Percentiles rank a stretch among this genome's conserved stretches.
Conservation (phyloP, 1,140 invertebrate species). For the Triops cancriformis region DNA sequence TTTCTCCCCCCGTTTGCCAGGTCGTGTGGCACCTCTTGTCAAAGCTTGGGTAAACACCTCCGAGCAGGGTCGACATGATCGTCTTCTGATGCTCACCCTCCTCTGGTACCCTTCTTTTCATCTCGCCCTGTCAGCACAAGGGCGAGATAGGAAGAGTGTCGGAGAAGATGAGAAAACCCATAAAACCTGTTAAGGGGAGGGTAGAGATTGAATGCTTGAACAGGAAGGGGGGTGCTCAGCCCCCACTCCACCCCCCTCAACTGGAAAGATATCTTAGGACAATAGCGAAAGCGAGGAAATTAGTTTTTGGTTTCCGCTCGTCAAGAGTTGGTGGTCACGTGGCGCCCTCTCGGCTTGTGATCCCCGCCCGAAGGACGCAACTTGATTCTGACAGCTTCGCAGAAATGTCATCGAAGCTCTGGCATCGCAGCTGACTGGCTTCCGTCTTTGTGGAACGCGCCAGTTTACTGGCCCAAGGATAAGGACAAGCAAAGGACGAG, state of each 20-base stretch:
- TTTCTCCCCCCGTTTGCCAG: not conserved
- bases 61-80: slow-evolving; percentile 2
- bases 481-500: too few species aligned
- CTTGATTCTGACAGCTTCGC: not conserved
- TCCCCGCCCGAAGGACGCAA: not conserved
- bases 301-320: too few species aligned
- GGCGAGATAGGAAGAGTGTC: not conserved
- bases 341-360: not conserved
- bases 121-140: not conserved
- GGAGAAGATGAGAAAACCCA: not conserved
- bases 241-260: not conserved
- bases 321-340: too few species aligned
- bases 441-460: too few species aligned
- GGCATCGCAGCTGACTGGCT: not conserved
- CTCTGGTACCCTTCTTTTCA: not conserved
- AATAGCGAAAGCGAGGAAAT: not conserved
- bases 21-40: not conserved
- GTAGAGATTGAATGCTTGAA: not conserved
- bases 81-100: not conserved
- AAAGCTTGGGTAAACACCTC: slow-evolving; percentile 10
- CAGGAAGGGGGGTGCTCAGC: not conserved
- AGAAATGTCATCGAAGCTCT: not conserved
- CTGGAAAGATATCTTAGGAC: not conserved
- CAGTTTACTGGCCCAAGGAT: too few species aligned
- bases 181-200: not conserved